Conservation (phyloP, 2,113 vertebrate genomes). For the Megaleporinus macrocephalus region DNA sequence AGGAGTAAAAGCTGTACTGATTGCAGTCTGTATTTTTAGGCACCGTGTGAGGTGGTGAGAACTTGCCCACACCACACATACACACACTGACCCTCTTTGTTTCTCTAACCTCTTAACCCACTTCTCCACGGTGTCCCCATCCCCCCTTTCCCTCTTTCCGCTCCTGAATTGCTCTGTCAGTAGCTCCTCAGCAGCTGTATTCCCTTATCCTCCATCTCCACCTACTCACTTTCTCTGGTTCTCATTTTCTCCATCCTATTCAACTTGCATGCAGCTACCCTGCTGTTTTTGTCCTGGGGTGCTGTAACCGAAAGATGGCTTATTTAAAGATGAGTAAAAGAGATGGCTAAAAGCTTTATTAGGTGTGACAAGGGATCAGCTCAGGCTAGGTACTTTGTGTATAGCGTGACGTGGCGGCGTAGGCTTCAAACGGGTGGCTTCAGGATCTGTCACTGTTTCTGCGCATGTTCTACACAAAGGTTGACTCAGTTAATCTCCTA, state of each 20-base stretch:
- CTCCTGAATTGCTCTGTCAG: not conserved
- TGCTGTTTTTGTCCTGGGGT: not conserved
- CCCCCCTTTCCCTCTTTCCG: conserved; percentile 11
- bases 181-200: conserved; percentile 52
- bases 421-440: not conserved
- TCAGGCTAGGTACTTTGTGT: not conserved
- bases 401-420: not conserved
- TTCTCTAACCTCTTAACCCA: conserved; percentile 75
- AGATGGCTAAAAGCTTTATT: not conserved
- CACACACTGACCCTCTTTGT: conserved; percentile 52
- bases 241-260: not conserved
- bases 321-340: not conserved
- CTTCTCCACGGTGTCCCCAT: conserved; percentile 58
- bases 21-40: conserved; percentile 46
- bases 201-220: not conserved
- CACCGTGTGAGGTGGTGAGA: conserved; percentile 20
- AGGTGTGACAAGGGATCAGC: not conserved
- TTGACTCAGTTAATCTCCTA: not conserved
- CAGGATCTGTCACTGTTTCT: not conserved
- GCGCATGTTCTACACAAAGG: not conserved
- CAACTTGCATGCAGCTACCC: not conserved
- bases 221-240: conserved; percentile 43
- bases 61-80: not conserved
- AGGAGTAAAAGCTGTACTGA: conserved; percentile 29
- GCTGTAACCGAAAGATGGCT: not conserved